Evolutionary conservation across 2,113 vertebrate species (phyloP).

Genomic region (Chionomys nivalis): DNA sequence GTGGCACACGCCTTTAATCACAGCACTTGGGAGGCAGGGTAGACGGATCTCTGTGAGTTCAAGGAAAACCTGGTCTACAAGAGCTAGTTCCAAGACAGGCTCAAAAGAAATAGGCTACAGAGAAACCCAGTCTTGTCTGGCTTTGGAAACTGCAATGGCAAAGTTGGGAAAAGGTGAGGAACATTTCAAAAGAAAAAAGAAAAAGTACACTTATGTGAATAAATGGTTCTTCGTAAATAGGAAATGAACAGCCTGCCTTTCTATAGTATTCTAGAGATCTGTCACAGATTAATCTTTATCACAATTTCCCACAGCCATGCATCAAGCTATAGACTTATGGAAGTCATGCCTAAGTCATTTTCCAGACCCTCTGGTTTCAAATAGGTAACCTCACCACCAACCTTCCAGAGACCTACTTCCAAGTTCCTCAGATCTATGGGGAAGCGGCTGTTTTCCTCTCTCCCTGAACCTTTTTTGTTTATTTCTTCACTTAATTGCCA

Average conservation of each 20-base stretch:
- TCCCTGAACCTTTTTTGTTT: background rate
- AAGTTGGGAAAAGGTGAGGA: background rate
- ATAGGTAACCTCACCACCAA: background rate
- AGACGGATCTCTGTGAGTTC: too few relatives aligned
- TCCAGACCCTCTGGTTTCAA: background rate
- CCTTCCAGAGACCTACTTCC: background rate
- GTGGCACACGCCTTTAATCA: too few relatives aligned
- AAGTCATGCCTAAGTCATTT: background rate
- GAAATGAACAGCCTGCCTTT: background rate
- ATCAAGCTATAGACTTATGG: background rate
- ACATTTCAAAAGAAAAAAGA: background rate
- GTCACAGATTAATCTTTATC: background rate
- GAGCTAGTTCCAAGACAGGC: too few relatives aligned
- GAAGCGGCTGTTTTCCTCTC: background rate
- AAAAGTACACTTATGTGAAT: background rate
- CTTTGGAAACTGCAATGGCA: background rate
- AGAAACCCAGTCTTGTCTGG: background rate
- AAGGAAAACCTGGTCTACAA: too few relatives aligned
- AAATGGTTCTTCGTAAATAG: background rate
- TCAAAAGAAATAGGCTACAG: too few relatives aligned
- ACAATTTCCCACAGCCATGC: background rate
- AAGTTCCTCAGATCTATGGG: background rate
- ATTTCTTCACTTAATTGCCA: conserved; percentile 13
- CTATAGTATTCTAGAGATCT: background rate
- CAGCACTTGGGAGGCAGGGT: too few relatives aligned